phyloP scores from a whole-genome alignment of 2,113 vertebrate species.

The Otolemur garnettii region DNA sequence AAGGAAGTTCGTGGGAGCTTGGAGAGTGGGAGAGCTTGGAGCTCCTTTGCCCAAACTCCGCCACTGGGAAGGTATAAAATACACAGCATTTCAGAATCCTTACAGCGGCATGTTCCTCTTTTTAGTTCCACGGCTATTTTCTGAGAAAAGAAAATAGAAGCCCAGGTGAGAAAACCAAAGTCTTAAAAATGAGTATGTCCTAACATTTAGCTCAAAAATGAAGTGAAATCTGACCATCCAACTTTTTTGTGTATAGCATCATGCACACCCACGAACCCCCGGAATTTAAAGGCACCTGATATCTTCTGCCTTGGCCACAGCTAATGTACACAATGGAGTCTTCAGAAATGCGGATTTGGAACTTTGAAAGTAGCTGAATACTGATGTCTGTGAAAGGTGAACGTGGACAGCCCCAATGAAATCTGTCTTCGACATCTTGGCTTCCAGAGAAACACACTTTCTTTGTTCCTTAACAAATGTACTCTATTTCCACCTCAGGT shows the following conservation, averaged over 20 bases:
- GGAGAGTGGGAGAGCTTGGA: not conserved
- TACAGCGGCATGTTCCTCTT: not conserved
- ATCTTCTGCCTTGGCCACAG: not conserved
- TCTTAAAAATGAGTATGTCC: constrained; percentile 8
- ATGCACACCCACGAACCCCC: not conserved
- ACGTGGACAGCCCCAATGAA: constrained; percentile 61
- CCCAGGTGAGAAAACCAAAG: not conserved
- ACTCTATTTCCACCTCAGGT: constrained; percentile 76
- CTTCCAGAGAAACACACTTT: constrained; percentile 72
- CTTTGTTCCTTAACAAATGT: constrained; percentile 78
- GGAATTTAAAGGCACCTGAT: constrained; percentile 32
- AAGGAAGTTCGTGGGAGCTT: not conserved
- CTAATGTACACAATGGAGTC: constrained; percentile 56
- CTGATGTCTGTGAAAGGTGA: constrained; percentile 60
- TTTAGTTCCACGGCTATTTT: constrained; percentile 53
- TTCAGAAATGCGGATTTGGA: constrained; percentile 68
- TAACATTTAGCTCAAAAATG: constrained; percentile 31
- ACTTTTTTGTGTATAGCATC: not conserved
- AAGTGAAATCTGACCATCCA: not conserved
- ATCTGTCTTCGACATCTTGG: constrained; percentile 74
- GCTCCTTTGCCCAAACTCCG: not conserved
- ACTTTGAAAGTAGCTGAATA: constrained; percentile 43
- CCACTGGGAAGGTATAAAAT: not conserved
- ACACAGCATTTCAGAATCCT: constrained; percentile 4
- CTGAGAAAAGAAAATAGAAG: not conserved